Evolutionary conservation across 2,113 vertebrate genomes (phyloP), one percentile per base, ranked within the genome.

Genomic region (Cyprinus carpio): DNA sequence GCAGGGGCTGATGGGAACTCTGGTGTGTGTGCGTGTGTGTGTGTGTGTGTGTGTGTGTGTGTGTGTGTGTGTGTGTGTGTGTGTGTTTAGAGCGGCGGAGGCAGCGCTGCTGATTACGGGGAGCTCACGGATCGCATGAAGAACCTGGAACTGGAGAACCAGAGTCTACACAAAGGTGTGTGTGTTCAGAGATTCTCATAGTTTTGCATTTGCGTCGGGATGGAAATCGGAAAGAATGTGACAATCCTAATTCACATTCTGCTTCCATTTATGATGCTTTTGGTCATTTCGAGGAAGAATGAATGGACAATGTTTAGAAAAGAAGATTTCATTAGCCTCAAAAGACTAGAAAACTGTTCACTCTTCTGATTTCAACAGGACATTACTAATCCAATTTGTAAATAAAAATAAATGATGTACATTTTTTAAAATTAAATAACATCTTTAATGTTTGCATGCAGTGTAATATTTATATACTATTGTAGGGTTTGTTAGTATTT

Each of bases 121-220:
- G 97, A 98, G 81, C 92, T 99, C 25, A 40, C 95, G 0, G 46
- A 93, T 49, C 94, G 97, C 46, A 96, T 99, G 74, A 96, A 96
- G 88, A 95, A 91, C 84, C 91, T 99, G 91, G 97, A 99, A 85
- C 89, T 93, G 81, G 97, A 99, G 91, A 99, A 98, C 91, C 95
- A 96, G 80, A 94, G 88, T 83, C 94, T 99, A 83, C 95, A 93
- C 82, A 96, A 95, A 87, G 97, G 97, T 99, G 82, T 89, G 92
- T 11, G 40, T 43, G 40, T 34, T 75, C 9, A 34, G 8, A 69
- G 31, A 69, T 37, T 23, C 7, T 2, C 31, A 11, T 20, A 23
- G 18, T 3, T 37, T 34, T 69, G 29, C 6, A 1, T 56, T 46
- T 46, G 40, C 40, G 6, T 43, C 51, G 20, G 51, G 16, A 56